phyloP scores from a whole-genome alignment of 2,888 invertebrate species.

The Eupithecia insigniata region DNA sequence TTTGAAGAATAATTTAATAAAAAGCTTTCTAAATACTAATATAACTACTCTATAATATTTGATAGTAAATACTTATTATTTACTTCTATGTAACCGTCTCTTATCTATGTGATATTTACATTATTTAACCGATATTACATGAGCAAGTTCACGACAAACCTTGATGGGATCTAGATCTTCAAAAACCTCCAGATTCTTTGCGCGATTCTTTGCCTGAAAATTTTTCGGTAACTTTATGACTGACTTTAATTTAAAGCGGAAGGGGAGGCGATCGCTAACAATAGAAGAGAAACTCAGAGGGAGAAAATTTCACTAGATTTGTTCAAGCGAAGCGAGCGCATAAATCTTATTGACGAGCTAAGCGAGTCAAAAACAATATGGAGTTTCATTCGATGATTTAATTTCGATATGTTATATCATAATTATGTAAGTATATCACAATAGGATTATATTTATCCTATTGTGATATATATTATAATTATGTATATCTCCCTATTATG shows the following conservation, averaged over 20 bases:
- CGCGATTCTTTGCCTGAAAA: conserved; percentile 75
- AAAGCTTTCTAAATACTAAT: conserved; percentile 43
- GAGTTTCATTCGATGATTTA: neutral
- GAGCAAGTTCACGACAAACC: conserved; percentile 63
- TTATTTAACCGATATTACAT: conserved; percentile 32
- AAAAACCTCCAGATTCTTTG: conserved; percentile 74
- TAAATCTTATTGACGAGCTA: neutral
- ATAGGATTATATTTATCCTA: too few species aligned
- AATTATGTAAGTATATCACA: too few species aligned
- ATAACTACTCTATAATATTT: conserved; percentile 34
- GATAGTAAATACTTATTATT: neutral
- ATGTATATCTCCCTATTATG: too few species aligned
- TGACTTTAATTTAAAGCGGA: conserved; percentile 10
- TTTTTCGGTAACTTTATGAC: conserved; percentile 44
- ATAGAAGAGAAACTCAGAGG: neutral
- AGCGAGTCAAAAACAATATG: neutral
- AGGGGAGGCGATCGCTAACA: neutral
- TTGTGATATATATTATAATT: too few species aligned
- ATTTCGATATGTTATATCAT: neutral
- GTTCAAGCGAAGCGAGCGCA: neutral
- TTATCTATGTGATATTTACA: conserved; percentile 10
- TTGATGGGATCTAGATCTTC: conserved; percentile 72
- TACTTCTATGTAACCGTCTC: neutral
- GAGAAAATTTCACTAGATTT: neutral
- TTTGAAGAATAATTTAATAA: conserved; percentile 61